Evolutionary conservation across 2,113 vertebrate species (phyloP).

Genomic region (Limanda limanda): DNA sequence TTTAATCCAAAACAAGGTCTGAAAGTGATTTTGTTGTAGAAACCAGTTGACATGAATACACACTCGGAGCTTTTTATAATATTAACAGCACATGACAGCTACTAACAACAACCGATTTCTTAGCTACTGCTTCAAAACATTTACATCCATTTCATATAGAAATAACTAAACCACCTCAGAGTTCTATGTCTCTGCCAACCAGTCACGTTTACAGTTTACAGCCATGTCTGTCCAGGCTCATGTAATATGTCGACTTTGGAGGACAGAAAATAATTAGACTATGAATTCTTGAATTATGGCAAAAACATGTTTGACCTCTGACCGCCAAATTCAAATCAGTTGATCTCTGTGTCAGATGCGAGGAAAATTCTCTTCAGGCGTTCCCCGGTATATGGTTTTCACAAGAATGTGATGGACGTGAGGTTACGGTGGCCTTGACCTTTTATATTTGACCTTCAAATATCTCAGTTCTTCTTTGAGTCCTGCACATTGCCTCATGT

Average conservation of each 20-base stretch:
- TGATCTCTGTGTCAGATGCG: neutral
- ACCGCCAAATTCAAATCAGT: neutral
- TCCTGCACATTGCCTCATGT: neutral
- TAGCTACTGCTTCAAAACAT: neutral
- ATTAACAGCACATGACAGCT: neutral
- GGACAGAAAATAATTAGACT: neutral
- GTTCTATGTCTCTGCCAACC: neutral
- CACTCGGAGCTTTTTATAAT: neutral
- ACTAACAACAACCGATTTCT: neutral
- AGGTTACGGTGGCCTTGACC: neutral
- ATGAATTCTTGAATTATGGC: neutral
- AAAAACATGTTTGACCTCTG: neutral
- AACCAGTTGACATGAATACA: neutral
- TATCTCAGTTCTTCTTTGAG: neutral
- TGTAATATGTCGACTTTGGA: neutral
- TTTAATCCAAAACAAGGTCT: neutral
- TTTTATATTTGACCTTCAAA: neutral
- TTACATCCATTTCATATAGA: neutral
- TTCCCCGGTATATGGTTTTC: neutral
- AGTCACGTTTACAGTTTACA: neutral
- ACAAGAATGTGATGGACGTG: neutral
- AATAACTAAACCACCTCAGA: neutral
- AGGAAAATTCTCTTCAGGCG: neutral
- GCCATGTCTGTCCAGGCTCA: no score
- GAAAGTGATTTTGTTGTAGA: neutral